A percentile compares a stretch with the other conserved stretches of the same genome.
These are phyloP conservation scores for Mastigias papua DNA, from an alignment of 30 jellyfish, hydroid and myxozoan species.

Conservation along the genomic window DNA sequence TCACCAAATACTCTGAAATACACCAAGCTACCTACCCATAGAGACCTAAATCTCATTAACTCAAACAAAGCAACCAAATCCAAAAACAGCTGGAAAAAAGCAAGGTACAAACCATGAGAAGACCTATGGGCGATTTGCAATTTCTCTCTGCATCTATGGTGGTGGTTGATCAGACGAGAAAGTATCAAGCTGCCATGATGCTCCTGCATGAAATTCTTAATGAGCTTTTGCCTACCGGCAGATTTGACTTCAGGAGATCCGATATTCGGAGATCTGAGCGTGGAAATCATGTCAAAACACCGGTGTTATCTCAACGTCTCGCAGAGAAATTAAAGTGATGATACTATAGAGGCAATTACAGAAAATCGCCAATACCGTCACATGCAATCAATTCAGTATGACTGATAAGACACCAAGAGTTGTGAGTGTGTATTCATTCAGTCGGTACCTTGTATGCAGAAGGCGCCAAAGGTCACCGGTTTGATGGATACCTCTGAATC, in stretches of 20 bases:
- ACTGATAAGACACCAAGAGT: not conserved
- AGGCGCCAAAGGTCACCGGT: slow-evolving; percentile 9
- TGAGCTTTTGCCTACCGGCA: slow-evolving; percentile 4
- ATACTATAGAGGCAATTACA: not conserved
- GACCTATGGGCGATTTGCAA: slow-evolving; percentile 17
- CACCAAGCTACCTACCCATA: too few species aligned
- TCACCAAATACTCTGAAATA: too few species aligned
- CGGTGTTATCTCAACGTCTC: not conserved
- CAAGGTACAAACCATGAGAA: slow-evolving; percentile 45
- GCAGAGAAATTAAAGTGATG: not conserved
- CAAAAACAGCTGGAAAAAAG: too few species aligned
- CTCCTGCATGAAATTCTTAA: slow-evolving; percentile 23
- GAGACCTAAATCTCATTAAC: too few species aligned
- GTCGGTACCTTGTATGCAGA: not conserved
- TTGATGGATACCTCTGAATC: not conserved
- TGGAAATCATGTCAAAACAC: not conserved
- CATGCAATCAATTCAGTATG: not conserved
- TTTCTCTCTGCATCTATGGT: slow-evolving; percentile 35
- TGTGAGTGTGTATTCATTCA: not conserved
- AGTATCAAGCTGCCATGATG: slow-evolving; percentile 24
- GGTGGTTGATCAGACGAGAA: slow-evolving; percentile 25
- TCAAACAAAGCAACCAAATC: too few species aligned
- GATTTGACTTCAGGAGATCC: too few species aligned
- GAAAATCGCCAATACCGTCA: slow-evolving; percentile 13
- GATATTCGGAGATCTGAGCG: not conserved